Percentiles rank a stretch among this genome's conserved stretches.
phyloP scores from a whole-genome alignment of 2,888 invertebrate genomes.

The Volucella bombylans region DNA sequence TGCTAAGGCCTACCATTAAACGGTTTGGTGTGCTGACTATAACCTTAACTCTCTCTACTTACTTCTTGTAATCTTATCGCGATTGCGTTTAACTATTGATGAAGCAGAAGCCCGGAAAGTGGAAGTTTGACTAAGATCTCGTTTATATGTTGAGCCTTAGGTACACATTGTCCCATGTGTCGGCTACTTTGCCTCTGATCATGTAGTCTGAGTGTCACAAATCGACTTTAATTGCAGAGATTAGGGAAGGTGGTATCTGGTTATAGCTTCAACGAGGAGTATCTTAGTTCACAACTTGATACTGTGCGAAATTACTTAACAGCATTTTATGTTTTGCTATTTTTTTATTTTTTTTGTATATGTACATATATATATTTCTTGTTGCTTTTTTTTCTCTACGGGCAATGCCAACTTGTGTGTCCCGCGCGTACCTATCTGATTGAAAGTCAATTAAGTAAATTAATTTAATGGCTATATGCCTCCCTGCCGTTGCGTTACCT shows the following conservation, averaged over 20 bases:
- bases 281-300: conserved; percentile 41
- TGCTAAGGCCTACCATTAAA: too few species aligned
- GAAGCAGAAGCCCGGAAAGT: conserved; percentile 39
- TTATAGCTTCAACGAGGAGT: conserved; percentile 4
- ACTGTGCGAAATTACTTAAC: conserved; percentile 32
- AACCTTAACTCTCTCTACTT: not conserved
- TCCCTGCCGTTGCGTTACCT: conserved; percentile 1
- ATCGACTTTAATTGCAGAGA: conserved; percentile 52
- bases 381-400: not conserved
- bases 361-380: not conserved
- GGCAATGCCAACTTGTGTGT: conserved; percentile 27
- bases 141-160: conserved; percentile 25
- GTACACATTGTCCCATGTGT: conserved; percentile 3
- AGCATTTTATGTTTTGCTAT: not conserved
- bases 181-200: conserved; percentile 58
- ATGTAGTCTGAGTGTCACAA: conserved; percentile 45
- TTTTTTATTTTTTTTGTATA: not conserved
- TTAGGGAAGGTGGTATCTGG: conserved; percentile 26
- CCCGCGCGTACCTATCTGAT: conserved; percentile 41
- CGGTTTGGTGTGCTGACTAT: too few species aligned
- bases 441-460: conserved; percentile 72
- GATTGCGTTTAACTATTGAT: conserved; percentile 48
- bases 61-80: conserved; percentile 52
- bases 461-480: conserved; percentile 66
- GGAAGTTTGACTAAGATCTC: conserved; percentile 53